Evolutionary conservation across 2,113 vertebrate species (phyloP), one percentile per base, ranked within the genome.

Genomic region (Nothobranchius kuhntae): DNA sequence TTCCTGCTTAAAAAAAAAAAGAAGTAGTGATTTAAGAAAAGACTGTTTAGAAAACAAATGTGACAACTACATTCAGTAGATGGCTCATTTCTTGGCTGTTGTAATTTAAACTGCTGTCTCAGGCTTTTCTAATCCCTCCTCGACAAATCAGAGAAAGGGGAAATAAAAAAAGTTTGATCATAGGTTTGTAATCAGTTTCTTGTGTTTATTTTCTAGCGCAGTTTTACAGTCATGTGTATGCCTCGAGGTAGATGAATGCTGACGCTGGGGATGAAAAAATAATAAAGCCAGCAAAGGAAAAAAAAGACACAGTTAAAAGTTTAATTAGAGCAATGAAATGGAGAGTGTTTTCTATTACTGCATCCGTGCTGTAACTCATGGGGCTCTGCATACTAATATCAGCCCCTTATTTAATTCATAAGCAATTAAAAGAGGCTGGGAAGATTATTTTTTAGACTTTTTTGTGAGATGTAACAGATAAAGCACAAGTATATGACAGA

Each of bases 311-410:
- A 68, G 82, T 75, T 83, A 80, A 76, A 89, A 80, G 84, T 85
- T 85, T 81, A 89, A 89, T 87, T 89, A 85, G 65, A 78, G 76
- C 53, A 82, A 77, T 64, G 48, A 81, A 87, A 81, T 72, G 61
- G 63, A 85, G 86, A 77, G 80, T 76, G 66, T 77, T 82, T 82
- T 81, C 69, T 68, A 75, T 81, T 85, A 86, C 75, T 82, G 78
- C 78, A 84, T 84, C 68, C 65, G 53, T 58, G 59, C 36, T 76
- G 55, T 63, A 80, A 69, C 58, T 73, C 68, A 63, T 53, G 77
- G 67, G 77, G 66, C 55, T 40, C 75, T 74, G 83, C 75, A 91
- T 89, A 83, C 73, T 85, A 89, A 87, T 88, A 70, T 51, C 54
- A 85, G 30, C 67, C 55, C 10, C 67, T 73, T 65, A 68, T 80